A percentile compares a stretch with the other conserved stretches of the same genome.
These are phyloP conservation scores for Diarsia dahlii DNA, from an alignment of 2,888 invertebrate species.

Conservation along the genomic window DNA sequence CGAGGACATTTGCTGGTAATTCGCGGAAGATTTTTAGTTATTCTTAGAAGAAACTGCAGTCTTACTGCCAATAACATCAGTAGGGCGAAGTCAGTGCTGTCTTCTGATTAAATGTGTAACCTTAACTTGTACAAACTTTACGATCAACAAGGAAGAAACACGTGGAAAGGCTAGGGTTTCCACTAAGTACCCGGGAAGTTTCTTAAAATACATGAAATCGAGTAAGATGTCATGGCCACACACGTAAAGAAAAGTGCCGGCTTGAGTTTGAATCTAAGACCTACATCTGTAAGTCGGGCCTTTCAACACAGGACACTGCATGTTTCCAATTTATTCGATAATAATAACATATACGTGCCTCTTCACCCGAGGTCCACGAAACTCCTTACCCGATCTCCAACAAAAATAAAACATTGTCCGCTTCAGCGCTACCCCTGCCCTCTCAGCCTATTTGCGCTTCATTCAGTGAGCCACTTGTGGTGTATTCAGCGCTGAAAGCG, in stretches of 20 bases:
- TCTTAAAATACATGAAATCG: too few relatives aligned
- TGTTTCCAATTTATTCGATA: too few relatives aligned
- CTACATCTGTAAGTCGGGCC: too few relatives aligned
- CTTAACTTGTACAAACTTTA: background rate
- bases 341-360: background rate
- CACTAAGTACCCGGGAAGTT: background rate
- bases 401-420: slow-evolving; percentile 36
- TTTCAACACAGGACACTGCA: too few relatives aligned
- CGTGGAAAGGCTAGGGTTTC: background rate
- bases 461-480: slow-evolving; percentile 57
- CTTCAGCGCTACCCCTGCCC: slow-evolving; percentile 4
- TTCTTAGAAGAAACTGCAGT: background rate
- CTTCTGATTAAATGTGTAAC: background rate
- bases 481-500: slow-evolving; percentile 59
- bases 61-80: background rate
- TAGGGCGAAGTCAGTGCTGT: background rate
- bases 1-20: background rate
- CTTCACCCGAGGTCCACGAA: background rate
- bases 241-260: background rate
- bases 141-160: background rate
- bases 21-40: background rate
- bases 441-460: slow-evolving; percentile 60
- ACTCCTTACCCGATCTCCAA: slow-evolving; percentile 2
- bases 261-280: background rate
- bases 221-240: background rate